These are phyloP conservation scores for Cryptoleucopteryx plumbea DNA, from an alignment of 2,113 vertebrate species.

Conservation along the genomic window DNA sequence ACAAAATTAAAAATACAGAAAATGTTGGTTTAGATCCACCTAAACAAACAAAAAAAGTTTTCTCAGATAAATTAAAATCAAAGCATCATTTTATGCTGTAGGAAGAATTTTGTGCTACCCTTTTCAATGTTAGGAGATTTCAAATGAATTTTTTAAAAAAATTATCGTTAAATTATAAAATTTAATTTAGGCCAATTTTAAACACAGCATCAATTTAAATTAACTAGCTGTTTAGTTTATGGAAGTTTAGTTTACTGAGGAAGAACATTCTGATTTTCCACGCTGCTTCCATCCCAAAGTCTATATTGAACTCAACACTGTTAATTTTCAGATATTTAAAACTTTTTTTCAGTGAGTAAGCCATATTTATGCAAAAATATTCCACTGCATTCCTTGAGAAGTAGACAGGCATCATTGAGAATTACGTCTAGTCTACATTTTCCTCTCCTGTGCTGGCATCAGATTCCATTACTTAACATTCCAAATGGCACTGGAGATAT, in stretches of 20 bases:
- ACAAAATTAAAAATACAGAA: background rate
- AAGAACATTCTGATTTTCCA: background rate
- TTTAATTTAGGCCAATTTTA: background rate
- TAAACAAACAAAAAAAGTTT: background rate
- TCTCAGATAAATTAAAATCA: background rate
- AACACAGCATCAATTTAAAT: background rate
- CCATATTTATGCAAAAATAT: background rate
- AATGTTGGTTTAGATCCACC: background rate
- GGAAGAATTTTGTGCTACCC: background rate
- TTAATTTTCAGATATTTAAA: background rate
- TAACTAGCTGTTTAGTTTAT: background rate
- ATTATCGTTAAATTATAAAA: background rate
- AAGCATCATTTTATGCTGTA: background rate
- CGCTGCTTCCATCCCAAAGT: background rate
- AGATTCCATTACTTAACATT: background rate
- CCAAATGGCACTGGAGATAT: background rate
- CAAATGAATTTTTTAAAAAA: accelerated
- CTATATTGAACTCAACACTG: background rate
- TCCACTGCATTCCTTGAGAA: background rate
- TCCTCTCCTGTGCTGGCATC: background rate
- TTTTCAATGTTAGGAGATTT: background rate
- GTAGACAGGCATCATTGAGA: background rate
- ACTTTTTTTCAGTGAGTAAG: background rate
- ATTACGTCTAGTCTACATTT: background rate
- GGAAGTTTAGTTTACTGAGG: background rate